Evolutionary conservation across 2,888 invertebrate genomes (phyloP), one percentile per base, ranked within the genome.

Genomic region (Lycia hirtaria): DNA sequence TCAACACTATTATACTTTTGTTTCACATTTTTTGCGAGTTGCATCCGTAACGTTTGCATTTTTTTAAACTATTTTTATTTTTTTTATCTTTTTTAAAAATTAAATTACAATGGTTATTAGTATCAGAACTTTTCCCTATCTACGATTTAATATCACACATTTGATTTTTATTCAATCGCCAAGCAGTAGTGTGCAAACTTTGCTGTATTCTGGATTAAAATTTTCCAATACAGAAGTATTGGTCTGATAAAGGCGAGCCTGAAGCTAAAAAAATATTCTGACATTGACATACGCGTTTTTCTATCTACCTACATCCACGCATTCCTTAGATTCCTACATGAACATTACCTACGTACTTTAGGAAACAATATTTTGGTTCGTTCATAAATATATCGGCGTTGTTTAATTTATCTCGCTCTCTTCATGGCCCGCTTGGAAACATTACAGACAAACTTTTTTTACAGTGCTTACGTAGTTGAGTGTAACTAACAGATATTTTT

Each of bases 1-100:
- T 66, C 63, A 64, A 71, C 76, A 73, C 73, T 73, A 73, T 73
- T 73, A 68, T 64, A 72, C 69, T 60, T 80, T 81, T 81, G 43
- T 53, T 43, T 48, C 4, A 4, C 0, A 9, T 30, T 41, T 80
- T 78, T 72, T 74, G 71, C 67, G 64, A 53, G 62, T 73, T 78
- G 72, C 71, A 73, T 72, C 69, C 67, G 69, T 69, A 72, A 68
- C 64, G 60, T 69, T 62, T 65, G 32, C 33, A 51, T 17, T 32
- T 33, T 65, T 54, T 65, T 57, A n/a, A n/a, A n/a, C n/a, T n/a
- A n/a, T n/a, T n/a, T n/a, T n/a, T n/a, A n/a, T n/a, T n/a, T n/a
- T n/a, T n/a, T n/a, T n/a, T n/a, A n/a, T n/a, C n/a, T n/a, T n/a
- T n/a, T n/a, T n/a, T n/a, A n/a, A n/a, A n/a, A n/a, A n/a, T n/a